Evolutionary conservation across 2,888 invertebrate species (phyloP).

Genomic region (Adelognathus sp.): DNA sequence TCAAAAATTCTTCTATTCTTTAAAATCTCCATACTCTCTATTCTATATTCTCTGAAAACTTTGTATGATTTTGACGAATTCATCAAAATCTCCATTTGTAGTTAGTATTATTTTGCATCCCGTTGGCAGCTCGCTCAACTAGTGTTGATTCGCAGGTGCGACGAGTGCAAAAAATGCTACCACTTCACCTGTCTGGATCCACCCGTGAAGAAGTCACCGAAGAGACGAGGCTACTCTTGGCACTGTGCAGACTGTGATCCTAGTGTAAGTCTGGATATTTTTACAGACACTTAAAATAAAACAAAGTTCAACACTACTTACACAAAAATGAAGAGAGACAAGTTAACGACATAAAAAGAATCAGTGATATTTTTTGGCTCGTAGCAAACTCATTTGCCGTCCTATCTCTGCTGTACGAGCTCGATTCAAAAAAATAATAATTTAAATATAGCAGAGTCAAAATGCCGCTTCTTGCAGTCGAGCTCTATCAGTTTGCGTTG

Average conservation of each 20-base stretch:
- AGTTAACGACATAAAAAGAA: background rate
- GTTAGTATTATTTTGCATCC: background rate
- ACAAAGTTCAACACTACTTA: too few relatives aligned
- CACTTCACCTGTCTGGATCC: constrained; percentile 97
- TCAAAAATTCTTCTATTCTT: too few relatives aligned
- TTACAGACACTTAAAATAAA: background rate
- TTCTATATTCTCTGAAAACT: background rate
- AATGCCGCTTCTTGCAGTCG: constrained; percentile 30
- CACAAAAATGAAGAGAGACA: background rate
- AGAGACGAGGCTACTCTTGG: constrained; percentile 97
- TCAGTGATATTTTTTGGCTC: constrained; percentile 47
- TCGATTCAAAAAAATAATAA: constrained; percentile 41
- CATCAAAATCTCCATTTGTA: background rate
- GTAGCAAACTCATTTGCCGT: constrained; percentile 7
- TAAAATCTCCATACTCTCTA: too few relatives aligned
- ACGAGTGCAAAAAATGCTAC: constrained; percentile 94
- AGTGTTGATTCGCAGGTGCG: constrained; percentile 86
- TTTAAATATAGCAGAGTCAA: constrained; percentile 39
- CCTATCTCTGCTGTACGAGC: constrained; percentile 41
- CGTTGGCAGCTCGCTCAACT: background rate
- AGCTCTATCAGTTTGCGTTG: constrained; percentile 3
- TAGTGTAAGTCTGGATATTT: constrained; percentile 85
- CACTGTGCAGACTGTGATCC: constrained; percentile 98
- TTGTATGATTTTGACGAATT: background rate
- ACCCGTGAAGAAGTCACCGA: constrained; percentile 96